Conservation (phyloP, 2,113 vertebrate genomes). For the Sturnira hondurensis region DNA sequence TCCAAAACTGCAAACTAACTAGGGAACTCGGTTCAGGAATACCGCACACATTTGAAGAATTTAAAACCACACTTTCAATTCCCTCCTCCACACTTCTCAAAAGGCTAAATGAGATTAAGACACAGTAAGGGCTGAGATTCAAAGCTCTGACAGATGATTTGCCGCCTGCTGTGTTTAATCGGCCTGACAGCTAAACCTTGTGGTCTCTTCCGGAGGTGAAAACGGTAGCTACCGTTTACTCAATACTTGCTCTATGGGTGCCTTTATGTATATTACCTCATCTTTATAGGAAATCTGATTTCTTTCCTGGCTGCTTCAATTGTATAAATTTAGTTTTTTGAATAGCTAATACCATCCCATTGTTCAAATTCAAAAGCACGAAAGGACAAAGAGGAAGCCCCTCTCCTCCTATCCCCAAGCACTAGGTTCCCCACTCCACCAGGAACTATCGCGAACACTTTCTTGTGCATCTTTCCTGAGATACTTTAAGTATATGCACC, state of each 20-base stretch:
- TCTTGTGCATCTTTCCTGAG: not conserved
- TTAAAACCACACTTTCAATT: not conserved
- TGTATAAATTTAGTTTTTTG: not conserved
- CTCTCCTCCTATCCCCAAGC: not conserved
- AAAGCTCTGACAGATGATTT: not conserved
- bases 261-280: not conserved
- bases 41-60: not conserved
- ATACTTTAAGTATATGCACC: not conserved
- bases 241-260: not conserved
- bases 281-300: not conserved
- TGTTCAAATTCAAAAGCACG: constrained; percentile 25
- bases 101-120: not conserved
- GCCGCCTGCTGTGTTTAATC: not conserved
- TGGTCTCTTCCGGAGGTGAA: not conserved
- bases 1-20: not conserved
- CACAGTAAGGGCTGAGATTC: not conserved
- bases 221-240: not conserved
- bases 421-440: not conserved
- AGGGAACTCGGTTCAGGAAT: not conserved
- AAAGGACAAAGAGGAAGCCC: not conserved
- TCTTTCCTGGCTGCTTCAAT: not conserved
- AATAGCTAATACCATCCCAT: not conserved
- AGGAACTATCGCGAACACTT: not conserved
- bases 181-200: not conserved
- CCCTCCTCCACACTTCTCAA: not conserved